Evolutionary conservation across 30 jellyfish, hydroid and myxozoan species (phyloP), one percentile per base, ranked within the genome.

Genomic region (Catostylus mosaicus): DNA sequence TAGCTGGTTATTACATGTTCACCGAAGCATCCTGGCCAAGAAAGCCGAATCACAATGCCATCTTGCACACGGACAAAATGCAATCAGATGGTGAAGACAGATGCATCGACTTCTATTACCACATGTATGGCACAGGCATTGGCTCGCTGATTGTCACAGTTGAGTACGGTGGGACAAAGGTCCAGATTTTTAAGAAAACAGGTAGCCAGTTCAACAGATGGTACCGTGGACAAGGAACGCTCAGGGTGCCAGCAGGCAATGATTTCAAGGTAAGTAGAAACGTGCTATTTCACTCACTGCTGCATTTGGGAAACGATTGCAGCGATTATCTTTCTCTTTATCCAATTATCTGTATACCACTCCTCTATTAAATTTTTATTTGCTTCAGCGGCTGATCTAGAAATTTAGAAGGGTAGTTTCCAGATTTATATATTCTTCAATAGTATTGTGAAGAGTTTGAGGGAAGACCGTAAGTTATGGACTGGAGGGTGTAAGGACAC

Each of bases 71-170:
- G 22, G 75, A 73, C 47, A 45, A 32, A 19, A 79, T 79, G 89
- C 38, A 46, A 43, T 79, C 89, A 0, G 89, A 79, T 45, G 89
- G 89, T 0, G 33, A 47, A 45, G 19, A 32, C 19, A 50, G 89
- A 45, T 79, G 89, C 72, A 20, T 79, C 4, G 89, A 79, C 67
- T 79, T 79, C 27, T 79, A 26, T 29, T 79, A 79, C 62, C 89
- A 79, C 74, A 79, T 79, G 89, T 79, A 43, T 50, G 89, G 89
- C 27, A 29, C 27, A 10, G 89, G 89, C 36, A 63, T 79, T 20
- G 89, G 89, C 22, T 79, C 82, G 0, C 43, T 79, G 60, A 27
- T 26, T 30, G 74, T 79, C 36, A n/a, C 23, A 6, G 74, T 46
- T 5, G 73, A 34, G 12, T 51, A 59, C 23, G 61, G 34, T 36